Evolutionary conservation across 2,888 invertebrate genomes (phyloP).

Genomic region (Chironomus riparius): DNA sequence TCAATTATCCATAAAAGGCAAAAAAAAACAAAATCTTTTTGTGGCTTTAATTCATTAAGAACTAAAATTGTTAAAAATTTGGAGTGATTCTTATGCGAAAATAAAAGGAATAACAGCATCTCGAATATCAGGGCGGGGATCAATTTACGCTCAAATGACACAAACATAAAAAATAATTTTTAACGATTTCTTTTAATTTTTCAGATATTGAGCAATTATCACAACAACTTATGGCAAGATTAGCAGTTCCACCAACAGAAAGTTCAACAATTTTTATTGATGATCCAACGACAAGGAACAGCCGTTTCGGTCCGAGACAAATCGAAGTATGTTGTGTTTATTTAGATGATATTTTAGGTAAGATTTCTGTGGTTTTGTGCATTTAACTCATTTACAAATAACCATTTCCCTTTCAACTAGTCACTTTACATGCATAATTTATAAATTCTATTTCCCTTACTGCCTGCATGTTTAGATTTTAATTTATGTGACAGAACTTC

Average conservation of each 20-base stretch:
- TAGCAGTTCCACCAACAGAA: slow-evolving; percentile 42
- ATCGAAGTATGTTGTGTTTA: slow-evolving; percentile 32
- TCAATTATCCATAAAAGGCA: not conserved
- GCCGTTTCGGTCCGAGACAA: slow-evolving; percentile 29
- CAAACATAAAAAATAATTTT: not conserved
- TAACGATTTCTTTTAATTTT: no score
- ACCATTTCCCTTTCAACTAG: no score
- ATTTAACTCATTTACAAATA: not conserved
- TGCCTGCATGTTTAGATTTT: not conserved
- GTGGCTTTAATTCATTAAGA: not conserved
- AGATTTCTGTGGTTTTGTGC: slow-evolving; percentile 6
- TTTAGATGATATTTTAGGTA: slow-evolving; percentile 32
- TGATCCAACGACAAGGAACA: slow-evolving; percentile 37
- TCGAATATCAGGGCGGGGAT: not conserved
- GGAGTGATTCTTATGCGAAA: no score
- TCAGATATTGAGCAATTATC: slow-evolving; percentile 44
- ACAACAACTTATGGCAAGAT: slow-evolving; percentile 42
- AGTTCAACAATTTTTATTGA: slow-evolving; percentile 43
- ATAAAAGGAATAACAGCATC: not conserved
- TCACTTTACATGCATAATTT: not conserved
- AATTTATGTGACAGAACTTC: not conserved
- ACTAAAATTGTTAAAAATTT: no score
- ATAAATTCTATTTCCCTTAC: not conserved
- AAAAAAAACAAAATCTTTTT: not conserved
- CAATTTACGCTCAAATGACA: not conserved